Base-by-base conservation (phyloP, 2,797 vertebrate genomes). In the Moxostoma hubbsi region DNA sequence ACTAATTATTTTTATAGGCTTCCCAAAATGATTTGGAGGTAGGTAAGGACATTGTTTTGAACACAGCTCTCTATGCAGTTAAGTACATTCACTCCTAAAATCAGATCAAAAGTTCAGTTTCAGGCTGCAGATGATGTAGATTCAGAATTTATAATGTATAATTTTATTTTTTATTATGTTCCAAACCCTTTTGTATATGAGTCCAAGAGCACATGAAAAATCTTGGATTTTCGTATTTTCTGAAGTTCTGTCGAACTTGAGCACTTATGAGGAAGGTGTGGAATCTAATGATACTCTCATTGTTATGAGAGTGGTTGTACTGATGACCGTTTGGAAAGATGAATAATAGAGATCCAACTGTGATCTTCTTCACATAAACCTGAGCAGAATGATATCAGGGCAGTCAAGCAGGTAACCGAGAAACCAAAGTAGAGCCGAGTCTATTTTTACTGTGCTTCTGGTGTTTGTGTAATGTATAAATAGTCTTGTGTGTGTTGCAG, bases 281-380 rank as follows among this genome's bases (percentile, higher is more conserved):
- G 24, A 24, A 24, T 24, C 24, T 24, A 24, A 24, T 24, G 2
- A 2, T 24, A 24, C 24, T 24, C 24, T 24, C 24, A 24, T 24
- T 55, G 15, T 66, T 18, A 55, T n/a, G 62, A 18, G 51, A 65
- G 36, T 47, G 12, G 4, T 66, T 16, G n/a, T 10, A 10, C 57
- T 11, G 46, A 50, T n/a, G 24, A 24, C 24, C 24, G 2, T 24
- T 24, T 24, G 24, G 24, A 91, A 84, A 86, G 88, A 80, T 79
- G 80, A 86, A 12, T 11, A 6, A 11, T 91, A 87, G 88, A 86
- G 90, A 82, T 90, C 90, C 88, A 73, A 82, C 75, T 88, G 91
- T 91, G 87, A 88, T 89, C 54, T 73, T 89, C 54, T 73, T 68
- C 8, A 67, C 11, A 57, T 66, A 61, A 51, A 10, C 24, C 64